These are phyloP conservation scores for Platycercus adscitus DNA, from an alignment of 2,113 vertebrate species.

Conservation along the genomic window DNA sequence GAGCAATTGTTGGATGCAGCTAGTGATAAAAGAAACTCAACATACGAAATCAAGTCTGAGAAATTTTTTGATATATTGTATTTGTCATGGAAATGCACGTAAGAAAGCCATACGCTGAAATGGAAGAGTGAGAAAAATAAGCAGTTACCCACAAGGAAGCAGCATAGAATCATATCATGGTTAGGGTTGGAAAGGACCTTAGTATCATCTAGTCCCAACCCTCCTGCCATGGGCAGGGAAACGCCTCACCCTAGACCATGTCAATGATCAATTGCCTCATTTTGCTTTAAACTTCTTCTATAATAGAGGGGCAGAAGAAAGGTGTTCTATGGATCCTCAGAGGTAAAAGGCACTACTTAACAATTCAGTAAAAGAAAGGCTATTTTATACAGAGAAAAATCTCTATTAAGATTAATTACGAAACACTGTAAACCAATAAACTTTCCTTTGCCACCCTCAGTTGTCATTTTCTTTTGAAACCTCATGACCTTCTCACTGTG, in stretches of 20 bases:
- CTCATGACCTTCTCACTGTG: background rate
- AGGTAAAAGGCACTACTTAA: background rate
- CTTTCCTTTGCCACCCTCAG: background rate
- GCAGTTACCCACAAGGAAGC: background rate
- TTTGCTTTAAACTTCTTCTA: background rate
- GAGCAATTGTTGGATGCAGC: background rate
- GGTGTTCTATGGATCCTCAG: background rate
- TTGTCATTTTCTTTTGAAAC: background rate
- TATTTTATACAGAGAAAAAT: background rate
- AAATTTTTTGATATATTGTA: background rate
- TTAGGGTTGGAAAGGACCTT: background rate
- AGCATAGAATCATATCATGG: background rate
- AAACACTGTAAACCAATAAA: background rate
- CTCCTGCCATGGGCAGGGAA: background rate
- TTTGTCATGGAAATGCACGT: background rate
- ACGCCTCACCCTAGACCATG: background rate
- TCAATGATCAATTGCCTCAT: background rate
- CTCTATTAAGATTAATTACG: conserved; percentile 24
- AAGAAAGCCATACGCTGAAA: background rate
- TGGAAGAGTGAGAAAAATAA: background rate
- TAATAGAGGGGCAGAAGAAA: background rate
- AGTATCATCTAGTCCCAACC: background rate
- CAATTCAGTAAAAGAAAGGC: background rate
- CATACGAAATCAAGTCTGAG: background rate
- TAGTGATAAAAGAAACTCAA: background rate